Base-by-base conservation (phyloP, 2,797 vertebrate species). In the Mormyrus proboscirostris region DNA sequence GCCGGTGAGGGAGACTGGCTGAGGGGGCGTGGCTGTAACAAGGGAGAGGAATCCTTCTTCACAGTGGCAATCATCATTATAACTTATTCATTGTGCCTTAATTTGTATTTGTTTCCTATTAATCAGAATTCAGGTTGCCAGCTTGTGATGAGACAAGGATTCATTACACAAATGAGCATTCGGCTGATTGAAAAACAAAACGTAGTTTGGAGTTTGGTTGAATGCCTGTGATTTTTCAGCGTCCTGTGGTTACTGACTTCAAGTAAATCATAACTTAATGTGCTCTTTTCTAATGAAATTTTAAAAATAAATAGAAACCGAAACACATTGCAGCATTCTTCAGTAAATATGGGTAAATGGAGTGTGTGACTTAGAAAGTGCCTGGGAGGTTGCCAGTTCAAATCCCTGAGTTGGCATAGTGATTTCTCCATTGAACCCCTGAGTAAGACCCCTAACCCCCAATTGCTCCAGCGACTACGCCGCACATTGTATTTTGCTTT, bases 31-130 rank as follows among this genome's bases (percentile, higher is more conserved):
- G 62, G 25, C 62, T 69, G 62, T 25, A 65, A 25, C 62, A 29
- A 65, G 62, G 62, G 22, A 29, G 62, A 14, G 25, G 62, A 33
- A 33, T 29, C 59, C 59, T 29, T 65, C 59, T 10, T 12, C 59
- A 65, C 22, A 29, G 22, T 65, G 59, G 59, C 59, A 65, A 12
- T 65, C 22, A 65, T 25, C 44, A 85, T 50, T 49, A 50, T 50
- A 50, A 29, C 49, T 50, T 4, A 50, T 85, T 85, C 4, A 22
- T 41, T 50, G 55, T 19, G 9, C 51, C 82, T 87, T 73, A 87
- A 88, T 89, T 89, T 90, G 84, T 91, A 92, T 94, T 93, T 93
- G 82, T 92, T 94, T 94, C 93, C 90, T 91, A 86, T 91, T 93
- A 93, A 94, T 93, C 90, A 91, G 89, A 89, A 93, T 93, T 91